Percentiles rank a stretch among this genome's conserved stretches.
These are phyloP conservation scores for Argynnis bischoffii DNA, from an alignment of 2,888 invertebrate genomes.

Conservation along the genomic window DNA sequence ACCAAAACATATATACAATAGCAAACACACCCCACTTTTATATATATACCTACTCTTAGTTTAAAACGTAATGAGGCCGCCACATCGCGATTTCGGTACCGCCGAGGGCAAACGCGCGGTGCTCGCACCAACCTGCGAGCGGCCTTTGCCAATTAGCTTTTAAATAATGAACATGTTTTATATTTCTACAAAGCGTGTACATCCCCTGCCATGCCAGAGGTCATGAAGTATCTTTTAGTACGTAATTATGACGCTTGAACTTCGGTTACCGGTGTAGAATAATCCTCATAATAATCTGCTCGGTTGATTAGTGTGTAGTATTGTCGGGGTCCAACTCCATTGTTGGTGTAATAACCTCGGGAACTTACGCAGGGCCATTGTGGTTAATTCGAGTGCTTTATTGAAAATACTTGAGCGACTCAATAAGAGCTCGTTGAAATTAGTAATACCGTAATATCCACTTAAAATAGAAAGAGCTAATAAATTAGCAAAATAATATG, in stretches of 20 bases:
- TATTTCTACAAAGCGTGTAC: slow-evolving; percentile 79
- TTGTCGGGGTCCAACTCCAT: slow-evolving; percentile 46
- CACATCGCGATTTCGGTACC: slow-evolving; percentile 70
- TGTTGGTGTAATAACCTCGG: slow-evolving; percentile 43
- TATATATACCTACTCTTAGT: background rate
- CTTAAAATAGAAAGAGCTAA: too few relatives aligned
- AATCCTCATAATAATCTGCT: slow-evolving; percentile 49
- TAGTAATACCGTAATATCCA: too few relatives aligned
- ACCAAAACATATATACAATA: background rate
- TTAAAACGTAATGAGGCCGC: slow-evolving; percentile 69
- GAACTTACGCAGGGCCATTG: slow-evolving; percentile 4
- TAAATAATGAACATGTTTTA: slow-evolving; percentile 83
- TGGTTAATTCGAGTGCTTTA: slow-evolving; percentile 8
- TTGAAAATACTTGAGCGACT: slow-evolving; percentile 12
- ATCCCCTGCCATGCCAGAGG: slow-evolving; percentile 73
- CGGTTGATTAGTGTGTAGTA: slow-evolving; percentile 47
- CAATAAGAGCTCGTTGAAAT: background rate
- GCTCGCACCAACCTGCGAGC: slow-evolving; percentile 77
- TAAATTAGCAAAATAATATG: background rate
- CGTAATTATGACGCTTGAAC: slow-evolving; percentile 55
- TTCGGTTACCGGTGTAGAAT: slow-evolving; percentile 54
- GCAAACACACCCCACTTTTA: background rate
- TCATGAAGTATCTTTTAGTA: slow-evolving; percentile 69
- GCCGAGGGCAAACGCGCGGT: slow-evolving; percentile 74
- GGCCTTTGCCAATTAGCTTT: slow-evolving; percentile 81